Evolutionary conservation across 2,113 vertebrate species (phyloP).

Genomic region (Lagopus muta): DNA sequence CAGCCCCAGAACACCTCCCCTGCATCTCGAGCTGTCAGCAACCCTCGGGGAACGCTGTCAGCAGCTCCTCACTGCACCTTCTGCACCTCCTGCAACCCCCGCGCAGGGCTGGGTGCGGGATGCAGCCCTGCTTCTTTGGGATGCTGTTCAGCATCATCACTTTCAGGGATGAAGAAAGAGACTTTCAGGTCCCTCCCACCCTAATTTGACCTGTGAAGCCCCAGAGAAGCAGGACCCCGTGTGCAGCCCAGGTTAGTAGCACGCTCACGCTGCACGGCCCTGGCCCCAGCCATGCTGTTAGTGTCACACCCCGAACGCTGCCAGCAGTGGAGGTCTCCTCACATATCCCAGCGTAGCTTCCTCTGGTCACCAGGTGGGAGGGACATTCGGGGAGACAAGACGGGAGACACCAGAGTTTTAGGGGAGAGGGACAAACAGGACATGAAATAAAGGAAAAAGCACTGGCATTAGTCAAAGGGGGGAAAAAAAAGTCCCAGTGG

Average conservation of each 20-base stretch:
- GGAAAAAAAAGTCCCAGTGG: neutral
- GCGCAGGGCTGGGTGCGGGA: neutral
- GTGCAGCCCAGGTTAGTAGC: neutral
- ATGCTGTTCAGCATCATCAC: neutral
- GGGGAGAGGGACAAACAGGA: constrained; percentile 47
- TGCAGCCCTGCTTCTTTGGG: neutral
- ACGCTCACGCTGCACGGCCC: neutral
- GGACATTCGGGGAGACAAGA: constrained; percentile 77
- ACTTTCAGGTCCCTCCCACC: neutral
- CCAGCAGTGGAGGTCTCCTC: constrained; percentile 77
- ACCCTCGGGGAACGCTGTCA: neutral
- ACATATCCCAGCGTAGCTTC: constrained; percentile 99
- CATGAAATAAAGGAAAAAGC: constrained; percentile 73
- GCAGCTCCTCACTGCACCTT: neutral
- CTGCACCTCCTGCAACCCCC: neutral
- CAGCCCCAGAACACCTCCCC: neutral
- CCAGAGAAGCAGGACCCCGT: neutral
- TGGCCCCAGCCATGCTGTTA: constrained; percentile 2
- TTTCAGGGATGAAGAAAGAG: neutral
- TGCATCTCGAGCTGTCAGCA: neutral
- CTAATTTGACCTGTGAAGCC: neutral
- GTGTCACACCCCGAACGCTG: constrained; percentile 54
- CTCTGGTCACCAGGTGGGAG: constrained; percentile 85
- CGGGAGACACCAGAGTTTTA: constrained; percentile 70
- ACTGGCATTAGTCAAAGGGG: constrained; percentile 32